Base-by-base conservation (phyloP, 2,888 invertebrate genomes). In the Eubasilissa splendida region DNA sequence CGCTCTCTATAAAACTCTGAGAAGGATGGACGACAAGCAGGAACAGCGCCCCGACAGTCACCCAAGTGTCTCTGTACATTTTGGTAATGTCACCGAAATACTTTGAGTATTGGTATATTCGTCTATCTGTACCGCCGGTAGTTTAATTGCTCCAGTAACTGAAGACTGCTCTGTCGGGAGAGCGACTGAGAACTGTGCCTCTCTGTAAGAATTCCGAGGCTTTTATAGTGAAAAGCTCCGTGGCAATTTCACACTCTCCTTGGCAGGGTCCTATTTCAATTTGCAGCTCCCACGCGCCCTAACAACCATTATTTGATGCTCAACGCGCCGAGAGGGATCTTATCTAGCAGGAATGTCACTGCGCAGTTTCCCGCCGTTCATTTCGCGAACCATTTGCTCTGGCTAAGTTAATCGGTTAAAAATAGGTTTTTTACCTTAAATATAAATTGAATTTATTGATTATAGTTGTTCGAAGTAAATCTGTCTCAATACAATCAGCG, bases 21-120 rank as follows among this genome's bases (percentile, higher is more conserved):
- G 84, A 84, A 53, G 82, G 84, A 75, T 83, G 84, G 2, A 83
- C 77, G 11, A 77, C 68, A 4, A 84, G 75, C 14, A 84, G 79
- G 33, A 84, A 54, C 12, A 84, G 75, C 31, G 79, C 81, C 54
- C 83, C 81, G 11, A 82, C 79, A 22, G 79, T 59, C 54, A 79
- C 59, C 58, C 82, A 12, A 50, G 77, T 73, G 56, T 82, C 63
- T 66, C 65, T 79, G 52, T 65, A 58, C 83, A 83, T 83, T 53
- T 66, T 77, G n/a, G 33, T 11, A 68, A 52, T 68, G n/a, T 68
- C n/a, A 50, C 68, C 68, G 68, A 52, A 68, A 14, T 11, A 33
- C 63, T 63, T 7, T 33, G 11, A 42, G 31, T 33, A 33, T 42
- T 42, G 4, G 22, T 63, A 7, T 63, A 42, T 42, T 42, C 2